These are phyloP conservation scores for Diorhabda carinulata DNA, from an alignment of 1,140 invertebrate species.

Conservation along the genomic window DNA sequence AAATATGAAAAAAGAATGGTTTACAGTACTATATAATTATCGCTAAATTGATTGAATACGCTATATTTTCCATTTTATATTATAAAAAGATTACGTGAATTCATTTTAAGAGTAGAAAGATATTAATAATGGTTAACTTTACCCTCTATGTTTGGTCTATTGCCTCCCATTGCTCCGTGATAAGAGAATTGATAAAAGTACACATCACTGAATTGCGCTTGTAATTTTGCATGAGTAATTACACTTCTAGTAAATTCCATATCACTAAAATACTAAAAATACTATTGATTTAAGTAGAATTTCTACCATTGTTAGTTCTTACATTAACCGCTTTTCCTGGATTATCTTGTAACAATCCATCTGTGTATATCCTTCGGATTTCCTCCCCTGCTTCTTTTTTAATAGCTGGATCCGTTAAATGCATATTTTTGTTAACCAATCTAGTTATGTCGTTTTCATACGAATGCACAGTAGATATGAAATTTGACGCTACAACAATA, in stretches of 20 bases:
- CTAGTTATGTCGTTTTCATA: constrained; percentile 11
- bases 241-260: constrained; percentile 16
- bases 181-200: constrained; percentile 37
- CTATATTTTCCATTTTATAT: background rate
- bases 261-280: constrained; percentile 32
- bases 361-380: constrained; percentile 13
- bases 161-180: constrained; percentile 16
- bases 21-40: no score
- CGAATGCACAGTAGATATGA: background rate
- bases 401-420: background rate
- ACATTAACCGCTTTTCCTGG: constrained; percentile 16
- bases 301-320: background rate
- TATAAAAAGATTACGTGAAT: background rate
- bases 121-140: background rate
- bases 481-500: background rate
- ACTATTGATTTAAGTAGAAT: background rate
- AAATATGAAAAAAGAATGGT: no score
- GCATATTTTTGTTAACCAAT: constrained; percentile 17
- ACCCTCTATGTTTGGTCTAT: constrained; percentile 10
- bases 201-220: constrained; percentile 27
- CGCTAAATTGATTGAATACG: no score
- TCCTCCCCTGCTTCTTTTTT: constrained; percentile 10
- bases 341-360: constrained; percentile 14
- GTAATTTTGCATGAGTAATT: constrained; percentile 30
- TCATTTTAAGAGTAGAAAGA: no score